phyloP scores from a whole-genome alignment of 2,797 vertebrate species.

The Pseudomugil gertrudae region DNA sequence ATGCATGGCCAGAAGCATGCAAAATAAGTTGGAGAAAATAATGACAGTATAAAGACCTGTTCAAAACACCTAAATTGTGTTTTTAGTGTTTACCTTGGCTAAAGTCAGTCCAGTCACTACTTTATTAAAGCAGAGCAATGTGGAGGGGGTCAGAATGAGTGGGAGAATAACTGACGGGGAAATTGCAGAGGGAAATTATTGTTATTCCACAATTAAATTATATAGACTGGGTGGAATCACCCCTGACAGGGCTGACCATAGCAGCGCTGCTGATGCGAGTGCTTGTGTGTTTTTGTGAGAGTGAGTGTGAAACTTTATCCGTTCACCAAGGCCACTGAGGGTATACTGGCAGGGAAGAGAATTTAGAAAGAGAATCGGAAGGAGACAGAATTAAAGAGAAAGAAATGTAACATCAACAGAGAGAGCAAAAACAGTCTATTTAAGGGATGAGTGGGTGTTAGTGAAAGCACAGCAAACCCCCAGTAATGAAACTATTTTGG shows the following conservation, averaged over 20 bases:
- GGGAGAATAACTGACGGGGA: slow-evolving; percentile 74
- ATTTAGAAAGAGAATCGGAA: slow-evolving; percentile 58
- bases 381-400: slow-evolving; percentile 66
- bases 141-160: slow-evolving; percentile 37
- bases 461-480: slow-evolving; percentile 62
- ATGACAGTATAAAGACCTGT: slow-evolving; percentile 56
- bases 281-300: slow-evolving; percentile 30
- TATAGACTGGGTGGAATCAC: slow-evolving; percentile 77
- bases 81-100: slow-evolving; percentile 71
- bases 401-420: slow-evolving; percentile 69
- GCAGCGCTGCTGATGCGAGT: slow-evolving; percentile 39
- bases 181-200: slow-evolving; percentile 77
- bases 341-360: slow-evolving; percentile 58
- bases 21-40: slow-evolving; percentile 48
- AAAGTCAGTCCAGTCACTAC: slow-evolving; percentile 45
- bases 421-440: slow-evolving; percentile 65
- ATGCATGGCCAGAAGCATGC: slow-evolving; percentile 36
- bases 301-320: slow-evolving; percentile 74
- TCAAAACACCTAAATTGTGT: slow-evolving; percentile 69
- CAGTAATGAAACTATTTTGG: slow-evolving; percentile 50
- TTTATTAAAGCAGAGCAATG: slow-evolving; percentile 65
- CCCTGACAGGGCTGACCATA: slow-evolving; percentile 72
- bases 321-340: slow-evolving; percentile 72
- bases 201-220: slow-evolving; percentile 83
- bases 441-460: slow-evolving; percentile 69